These are phyloP conservation scores for Ianthella basta DNA, from an alignment of 37 sponge, comb jelly and placozoan species.

Conservation along the genomic window DNA sequence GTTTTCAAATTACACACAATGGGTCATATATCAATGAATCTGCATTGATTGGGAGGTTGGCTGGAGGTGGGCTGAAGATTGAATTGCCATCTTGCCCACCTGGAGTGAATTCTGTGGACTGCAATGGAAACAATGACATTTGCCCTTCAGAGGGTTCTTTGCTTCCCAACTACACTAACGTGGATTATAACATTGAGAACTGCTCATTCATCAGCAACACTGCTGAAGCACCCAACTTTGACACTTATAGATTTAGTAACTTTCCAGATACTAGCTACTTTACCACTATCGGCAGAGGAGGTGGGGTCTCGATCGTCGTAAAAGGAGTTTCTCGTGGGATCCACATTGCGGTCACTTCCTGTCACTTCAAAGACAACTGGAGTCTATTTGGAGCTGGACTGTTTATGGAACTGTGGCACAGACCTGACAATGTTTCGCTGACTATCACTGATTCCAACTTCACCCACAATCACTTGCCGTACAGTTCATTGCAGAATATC, in stretches of 20 bases:
- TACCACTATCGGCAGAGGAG: constrained; percentile 12
- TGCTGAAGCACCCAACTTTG: constrained; percentile 20
- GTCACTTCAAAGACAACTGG: not conserved
- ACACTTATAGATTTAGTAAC: not conserved
- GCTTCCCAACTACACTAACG: not conserved
- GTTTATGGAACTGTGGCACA: constrained; percentile 17
- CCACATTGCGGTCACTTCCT: not conserved
- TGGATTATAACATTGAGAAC: not conserved
- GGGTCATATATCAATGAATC: not conserved
- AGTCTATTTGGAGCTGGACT: not conserved
- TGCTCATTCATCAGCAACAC: constrained; percentile 12
- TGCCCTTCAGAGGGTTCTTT: not conserved
- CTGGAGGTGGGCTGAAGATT: constrained; percentile 6
- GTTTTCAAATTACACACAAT: not conserved
- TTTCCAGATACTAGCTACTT: not conserved
- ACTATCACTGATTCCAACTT: not conserved
- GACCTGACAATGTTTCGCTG: constrained; percentile 8
- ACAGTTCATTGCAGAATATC: not conserved
- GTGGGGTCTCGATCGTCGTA: constrained; percentile 2
- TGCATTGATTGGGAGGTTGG: not conserved
- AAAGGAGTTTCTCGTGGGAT: not conserved
- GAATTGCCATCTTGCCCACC: constrained; percentile 11
- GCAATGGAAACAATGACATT: not conserved
- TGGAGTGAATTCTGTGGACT: not conserved
- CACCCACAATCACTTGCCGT: not conserved